These are phyloP conservation scores for Macrosoma leucophasiata DNA, from an alignment of 2,888 invertebrate species.

Conservation along the genomic window DNA sequence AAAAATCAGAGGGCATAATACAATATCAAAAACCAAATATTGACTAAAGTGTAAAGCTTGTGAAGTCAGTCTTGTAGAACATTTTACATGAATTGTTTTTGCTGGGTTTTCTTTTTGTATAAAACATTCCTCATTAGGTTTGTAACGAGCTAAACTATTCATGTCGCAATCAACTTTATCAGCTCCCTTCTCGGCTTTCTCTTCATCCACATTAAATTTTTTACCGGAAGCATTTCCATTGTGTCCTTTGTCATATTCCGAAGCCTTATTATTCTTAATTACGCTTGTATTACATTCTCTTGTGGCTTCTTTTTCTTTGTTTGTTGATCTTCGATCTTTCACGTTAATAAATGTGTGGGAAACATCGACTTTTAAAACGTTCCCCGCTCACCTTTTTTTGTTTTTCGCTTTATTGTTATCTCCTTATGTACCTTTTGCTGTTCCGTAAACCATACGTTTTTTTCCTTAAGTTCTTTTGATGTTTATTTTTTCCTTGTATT, in stretches of 20 bases:
- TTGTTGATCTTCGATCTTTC: conserved; percentile 38
- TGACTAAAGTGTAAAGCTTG: no score
- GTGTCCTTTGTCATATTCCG: conserved; percentile 44
- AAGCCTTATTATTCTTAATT: conserved; percentile 63
- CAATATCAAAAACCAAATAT: no score
- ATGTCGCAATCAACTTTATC: no score
- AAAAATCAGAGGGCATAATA: no score
- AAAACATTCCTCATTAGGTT: no score
- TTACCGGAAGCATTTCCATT: conserved; percentile 33
- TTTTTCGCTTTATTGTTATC: conserved; percentile 37
- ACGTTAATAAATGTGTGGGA: conserved; percentile 33
- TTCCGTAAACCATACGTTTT: conserved; percentile 20
- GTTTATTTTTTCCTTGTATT: conserved; percentile 7
- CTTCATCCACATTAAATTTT: conserved; percentile 12
- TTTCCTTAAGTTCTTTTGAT: conserved; percentile 18
- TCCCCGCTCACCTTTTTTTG: conserved; percentile 31
- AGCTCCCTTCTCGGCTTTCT: no score
- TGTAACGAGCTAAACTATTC: no score
- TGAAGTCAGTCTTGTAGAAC: no score
- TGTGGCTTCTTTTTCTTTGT: conserved; percentile 47
- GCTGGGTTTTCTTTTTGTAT: no score
- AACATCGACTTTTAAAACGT: conserved; percentile 32
- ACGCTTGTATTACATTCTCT: conserved; percentile 44
- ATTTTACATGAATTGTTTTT: no score
- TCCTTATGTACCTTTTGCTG: conserved; percentile 28